Evolutionary conservation across 2,797 vertebrate genomes (phyloP), one percentile per base, ranked within the genome.

Genomic region (Acanthurus lineatus): DNA sequence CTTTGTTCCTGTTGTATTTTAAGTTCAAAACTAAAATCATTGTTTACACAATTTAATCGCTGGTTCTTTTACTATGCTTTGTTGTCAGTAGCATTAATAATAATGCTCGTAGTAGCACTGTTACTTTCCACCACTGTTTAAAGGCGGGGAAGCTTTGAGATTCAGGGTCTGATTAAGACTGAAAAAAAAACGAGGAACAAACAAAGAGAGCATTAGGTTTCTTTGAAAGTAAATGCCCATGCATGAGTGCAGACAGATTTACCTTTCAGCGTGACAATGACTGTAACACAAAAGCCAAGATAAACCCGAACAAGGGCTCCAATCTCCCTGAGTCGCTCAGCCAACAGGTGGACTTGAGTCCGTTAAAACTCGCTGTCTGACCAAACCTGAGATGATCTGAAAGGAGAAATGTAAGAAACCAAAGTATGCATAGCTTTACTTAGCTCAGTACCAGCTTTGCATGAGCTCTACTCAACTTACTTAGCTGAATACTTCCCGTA

Each of bases 1-100:
- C 54, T 70, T 22, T 53, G 52, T 69, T 25, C 38, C 20, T 25
- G 28, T 20, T n/a, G 14, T 40, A 66, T 40, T 76, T 79, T 69
- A 6, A 51, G 20, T 59, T 51, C n/a, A 7, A 40, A 54, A 58
- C 32, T 45, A 22, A 44, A 49, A 25, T 19, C 16, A 2, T 20
- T 20, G 47, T 40, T 58, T 8, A 14, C 9, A 40, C 11, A 70
- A 9, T 65, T 12, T 7, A 60, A 44, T 28, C 14, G 12, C 8
- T 14, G 9, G 16, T 49, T 42, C 7, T 69, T 64, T 48, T 16
- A 20, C 52, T 4, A 44, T 48, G 20, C 25, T 40, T 35, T 32
- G 16, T 57, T 59, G 44, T 40, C 11, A 20, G 57, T 44, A 20
- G 11, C n/a, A 20, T 44, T 71, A 16, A 40, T 22, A 73, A 49